Conservation (phyloP, 53 echinoderm and acorn worm genomes). For the Mesocentrotus franciscanus region DNA sequence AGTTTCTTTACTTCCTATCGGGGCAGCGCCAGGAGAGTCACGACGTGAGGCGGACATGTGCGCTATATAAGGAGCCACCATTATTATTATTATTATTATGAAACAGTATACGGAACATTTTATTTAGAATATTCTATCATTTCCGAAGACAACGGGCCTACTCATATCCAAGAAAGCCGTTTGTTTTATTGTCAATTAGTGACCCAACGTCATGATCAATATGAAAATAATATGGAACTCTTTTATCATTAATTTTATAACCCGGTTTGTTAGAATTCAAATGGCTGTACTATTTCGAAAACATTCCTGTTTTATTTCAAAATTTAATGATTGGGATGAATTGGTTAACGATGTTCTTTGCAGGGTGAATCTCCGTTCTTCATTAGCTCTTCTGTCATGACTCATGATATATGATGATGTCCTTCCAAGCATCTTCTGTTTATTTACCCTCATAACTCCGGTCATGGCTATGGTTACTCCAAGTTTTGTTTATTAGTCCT, state of each 20-base stretch:
- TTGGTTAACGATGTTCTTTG: neutral
- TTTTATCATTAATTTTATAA: neutral
- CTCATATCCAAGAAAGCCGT: neutral
- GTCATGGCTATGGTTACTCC: constrained; percentile 36
- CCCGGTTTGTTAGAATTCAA: neutral
- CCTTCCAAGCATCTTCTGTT: constrained; percentile 26
- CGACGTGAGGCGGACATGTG: too few species aligned
- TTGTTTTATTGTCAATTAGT: neutral
- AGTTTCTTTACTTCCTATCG: too few species aligned
- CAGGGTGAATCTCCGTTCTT: neutral
- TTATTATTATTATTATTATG: too few species aligned
- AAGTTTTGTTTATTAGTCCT: constrained; percentile 42
- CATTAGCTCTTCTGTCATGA: neutral
- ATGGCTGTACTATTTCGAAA: neutral
- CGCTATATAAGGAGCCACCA: too few species aligned
- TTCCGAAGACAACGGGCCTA: neutral
- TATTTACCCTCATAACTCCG: constrained; percentile 46
- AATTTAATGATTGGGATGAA: neutral
- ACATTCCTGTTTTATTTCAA: neutral
- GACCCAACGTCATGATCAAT: neutral
- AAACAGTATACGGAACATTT: too few species aligned
- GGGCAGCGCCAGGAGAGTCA: too few species aligned
- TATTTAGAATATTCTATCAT: neutral
- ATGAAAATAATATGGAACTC: neutral
- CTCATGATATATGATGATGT: neutral